These are phyloP conservation scores for Caenorhabditis sp. DNA, from an alignment of 2,888 invertebrate genomes.

Conservation along the genomic window DNA sequence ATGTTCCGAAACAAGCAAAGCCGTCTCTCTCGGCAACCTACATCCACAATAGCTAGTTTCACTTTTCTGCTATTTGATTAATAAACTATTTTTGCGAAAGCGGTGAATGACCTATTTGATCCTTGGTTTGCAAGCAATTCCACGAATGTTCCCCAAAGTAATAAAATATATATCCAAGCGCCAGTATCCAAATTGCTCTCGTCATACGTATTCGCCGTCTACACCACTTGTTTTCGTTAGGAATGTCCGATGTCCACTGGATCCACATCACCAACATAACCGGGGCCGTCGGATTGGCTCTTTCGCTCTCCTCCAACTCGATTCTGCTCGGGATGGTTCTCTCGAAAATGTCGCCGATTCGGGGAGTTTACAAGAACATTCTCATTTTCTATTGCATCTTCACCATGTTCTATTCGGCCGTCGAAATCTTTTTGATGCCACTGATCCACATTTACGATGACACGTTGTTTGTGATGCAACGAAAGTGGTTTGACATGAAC, in stretches of 20 bases:
- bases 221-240: not conserved
- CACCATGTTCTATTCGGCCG: slow-evolving; percentile 23
- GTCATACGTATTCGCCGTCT: not conserved
- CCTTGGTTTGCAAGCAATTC: too few species aligned
- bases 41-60: too few species aligned
- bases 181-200: not conserved
- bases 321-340: not conserved
- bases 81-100: too few species aligned
- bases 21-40: too few species aligned
- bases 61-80: too few species aligned
- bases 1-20: too few species aligned
- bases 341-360: not conserved
- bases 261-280: slow-evolving; percentile 13
- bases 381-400: slow-evolving; percentile 22
- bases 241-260: slow-evolving; percentile 25
- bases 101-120: too few species aligned
- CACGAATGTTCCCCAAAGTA: too few species aligned
- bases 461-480: slow-evolving; percentile 34
- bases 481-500: slow-evolving; percentile 21
- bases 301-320: slow-evolving; percentile 10
- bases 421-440: slow-evolving; percentile 25
- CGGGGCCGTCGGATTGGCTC: slow-evolving; percentile 9
- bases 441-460: slow-evolving; percentile 38
- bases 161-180: too few species aligned
- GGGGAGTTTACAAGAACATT: slow-evolving; percentile 26